Conservation (phyloP, 1,140 invertebrate genomes). For the Camponotus pennsylvanicus region DNA sequence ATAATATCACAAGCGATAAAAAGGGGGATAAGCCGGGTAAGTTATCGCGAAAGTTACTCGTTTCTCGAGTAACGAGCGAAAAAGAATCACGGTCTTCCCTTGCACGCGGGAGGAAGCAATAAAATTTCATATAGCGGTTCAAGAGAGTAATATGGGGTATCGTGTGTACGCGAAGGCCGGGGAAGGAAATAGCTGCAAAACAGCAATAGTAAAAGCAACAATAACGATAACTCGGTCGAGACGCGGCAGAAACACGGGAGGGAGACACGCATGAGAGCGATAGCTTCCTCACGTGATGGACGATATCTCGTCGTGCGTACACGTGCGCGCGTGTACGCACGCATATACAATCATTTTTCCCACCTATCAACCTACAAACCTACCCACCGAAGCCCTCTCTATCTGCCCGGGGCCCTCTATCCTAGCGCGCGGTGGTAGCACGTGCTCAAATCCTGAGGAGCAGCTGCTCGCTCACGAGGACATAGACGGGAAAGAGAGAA, state of each 20-base stretch:
- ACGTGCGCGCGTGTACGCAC: conserved; percentile 29
- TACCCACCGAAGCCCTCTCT: conserved; percentile 54
- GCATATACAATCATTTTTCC: conserved; percentile 41
- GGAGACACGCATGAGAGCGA: conserved; percentile 72
- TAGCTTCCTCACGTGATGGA: conserved; percentile 42
- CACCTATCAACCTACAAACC: conserved; percentile 64
- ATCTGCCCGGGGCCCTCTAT: conserved; percentile 30
- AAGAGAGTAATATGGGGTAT: conserved; percentile 11
- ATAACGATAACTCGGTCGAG: conserved; percentile 20
- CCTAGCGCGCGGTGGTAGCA: conserved; percentile 79
- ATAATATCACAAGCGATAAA: conserved; percentile 1
- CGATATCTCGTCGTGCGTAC: conserved; percentile 32
- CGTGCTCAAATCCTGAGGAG: conserved; percentile 84
- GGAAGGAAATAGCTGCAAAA: conserved; percentile 4
- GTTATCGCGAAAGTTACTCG: background rate
- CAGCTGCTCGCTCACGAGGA: conserved; percentile 71
- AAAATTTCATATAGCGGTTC: conserved; percentile 49
- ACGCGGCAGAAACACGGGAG: conserved; percentile 9
- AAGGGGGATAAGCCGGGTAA: background rate
- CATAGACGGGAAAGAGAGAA: conserved; percentile 73
- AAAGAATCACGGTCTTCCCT: conserved; percentile 28
- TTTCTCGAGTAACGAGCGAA: conserved; percentile 30
- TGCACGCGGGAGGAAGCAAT: conserved; percentile 44
- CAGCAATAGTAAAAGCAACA: conserved; percentile 9
- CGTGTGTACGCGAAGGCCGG: background rate